Conservation (phyloP, 1,140 invertebrate species). For the Cherax destructor region DNA sequence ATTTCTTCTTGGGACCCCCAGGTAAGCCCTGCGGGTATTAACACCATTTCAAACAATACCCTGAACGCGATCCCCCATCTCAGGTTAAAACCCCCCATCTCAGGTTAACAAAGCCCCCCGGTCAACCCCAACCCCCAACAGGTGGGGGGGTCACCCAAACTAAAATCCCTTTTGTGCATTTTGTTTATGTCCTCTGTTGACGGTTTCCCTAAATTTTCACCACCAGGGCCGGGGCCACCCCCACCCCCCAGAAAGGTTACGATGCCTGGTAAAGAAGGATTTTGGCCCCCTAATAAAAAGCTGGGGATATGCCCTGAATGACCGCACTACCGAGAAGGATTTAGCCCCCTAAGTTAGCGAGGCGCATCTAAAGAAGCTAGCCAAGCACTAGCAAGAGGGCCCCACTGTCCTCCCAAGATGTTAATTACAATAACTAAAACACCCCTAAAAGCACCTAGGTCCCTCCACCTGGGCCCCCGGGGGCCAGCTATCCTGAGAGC, state of each 20-base stretch:
- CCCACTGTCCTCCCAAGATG: conserved; percentile 57
- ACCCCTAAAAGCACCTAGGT: conserved; percentile 63
- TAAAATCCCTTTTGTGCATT: no score
- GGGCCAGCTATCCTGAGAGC: conserved; percentile 65
- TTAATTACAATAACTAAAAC: conserved; percentile 69
- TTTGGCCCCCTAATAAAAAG: no score
- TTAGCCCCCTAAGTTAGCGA: no score
- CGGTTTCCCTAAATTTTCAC: no score
- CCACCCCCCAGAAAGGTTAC: no score
- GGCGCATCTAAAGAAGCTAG: no score
- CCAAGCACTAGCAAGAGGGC: no score
- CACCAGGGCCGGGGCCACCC: no score
- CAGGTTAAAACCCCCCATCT: background rate
- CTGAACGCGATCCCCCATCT: conserved; percentile 68
- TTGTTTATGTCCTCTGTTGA: conserved; percentile 55
- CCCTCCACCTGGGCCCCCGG: conserved; percentile 54
- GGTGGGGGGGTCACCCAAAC: conserved; percentile 68
- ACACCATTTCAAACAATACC: conserved; percentile 70
- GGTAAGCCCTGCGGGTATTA: conserved; percentile 51
- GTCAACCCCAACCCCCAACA: background rate
- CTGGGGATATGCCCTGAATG: no score
- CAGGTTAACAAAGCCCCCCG: conserved; percentile 51
- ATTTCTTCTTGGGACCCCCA: conserved; percentile 51
- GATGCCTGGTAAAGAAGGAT: no score
- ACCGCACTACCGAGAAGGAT: no score